phyloP scores from a whole-genome alignment of 1,140 invertebrate genomes.

The Hestina assimilis region DNA sequence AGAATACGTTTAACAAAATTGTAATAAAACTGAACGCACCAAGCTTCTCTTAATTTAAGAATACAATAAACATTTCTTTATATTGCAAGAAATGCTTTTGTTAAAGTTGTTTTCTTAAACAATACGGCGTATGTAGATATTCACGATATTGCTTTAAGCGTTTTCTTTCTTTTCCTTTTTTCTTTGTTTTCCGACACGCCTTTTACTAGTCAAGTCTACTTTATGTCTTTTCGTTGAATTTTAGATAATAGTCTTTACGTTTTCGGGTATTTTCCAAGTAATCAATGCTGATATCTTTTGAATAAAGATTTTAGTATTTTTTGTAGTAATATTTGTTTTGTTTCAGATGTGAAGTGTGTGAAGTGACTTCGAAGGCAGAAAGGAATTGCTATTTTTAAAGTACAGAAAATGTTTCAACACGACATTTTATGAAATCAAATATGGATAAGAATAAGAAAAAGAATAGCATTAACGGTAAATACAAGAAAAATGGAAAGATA shows the following conservation, averaged over 20 bases:
- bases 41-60: no score
- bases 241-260: constrained; percentile 26
- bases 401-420: constrained; percentile 10
- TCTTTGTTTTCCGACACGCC: constrained; percentile 37
- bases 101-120: constrained; percentile 19
- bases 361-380: background rate
- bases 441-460: constrained; percentile 75
- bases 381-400: background rate
- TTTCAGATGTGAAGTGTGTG: constrained; percentile 32
- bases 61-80: no score
- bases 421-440: constrained; percentile 36
- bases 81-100: constrained; percentile 8
- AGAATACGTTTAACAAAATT: no score
- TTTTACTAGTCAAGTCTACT: constrained; percentile 46
- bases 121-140: constrained; percentile 37
- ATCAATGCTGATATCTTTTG: background rate
- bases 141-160: constrained; percentile 32
- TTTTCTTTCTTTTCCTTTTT: constrained; percentile 40
- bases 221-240: constrained; percentile 42
- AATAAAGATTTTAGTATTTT: background rate
- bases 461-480: constrained; percentile 62
- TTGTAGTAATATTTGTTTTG: constrained; percentile 6
- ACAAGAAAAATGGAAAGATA: constrained; percentile 65
- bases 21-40: no score
- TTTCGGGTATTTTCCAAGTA: constrained; percentile 9